A percentile compares a stretch with the other conserved stretches of the same genome.
phyloP scores from a whole-genome alignment of 2,888 invertebrate genomes.

The Willowsia nigromaculata region DNA sequence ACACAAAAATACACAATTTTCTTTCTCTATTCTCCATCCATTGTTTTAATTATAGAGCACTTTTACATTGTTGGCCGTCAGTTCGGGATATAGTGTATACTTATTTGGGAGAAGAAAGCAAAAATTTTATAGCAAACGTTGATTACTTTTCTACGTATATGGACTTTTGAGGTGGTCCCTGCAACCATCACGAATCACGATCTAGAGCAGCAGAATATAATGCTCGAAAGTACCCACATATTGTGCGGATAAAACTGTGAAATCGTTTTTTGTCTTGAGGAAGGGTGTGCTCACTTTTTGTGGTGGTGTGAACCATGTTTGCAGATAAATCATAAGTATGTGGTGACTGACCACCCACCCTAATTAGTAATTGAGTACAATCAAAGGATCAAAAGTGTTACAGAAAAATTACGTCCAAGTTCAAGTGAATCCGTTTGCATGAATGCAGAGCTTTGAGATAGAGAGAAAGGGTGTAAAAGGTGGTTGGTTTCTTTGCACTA shows the following conservation, averaged over 20 bases:
- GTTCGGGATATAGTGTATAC: background rate
- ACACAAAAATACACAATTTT: background rate
- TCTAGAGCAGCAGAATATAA: slow-evolving; percentile 16
- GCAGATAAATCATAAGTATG: background rate
- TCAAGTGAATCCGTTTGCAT: background rate
- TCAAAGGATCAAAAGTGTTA: background rate
- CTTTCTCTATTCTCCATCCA: background rate
- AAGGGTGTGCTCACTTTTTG: background rate
- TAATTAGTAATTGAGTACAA: slow-evolving; percentile 12
- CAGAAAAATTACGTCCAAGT: background rate
- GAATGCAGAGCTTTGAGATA: background rate
- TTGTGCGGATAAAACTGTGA: background rate
- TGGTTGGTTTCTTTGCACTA: too few relatives aligned
- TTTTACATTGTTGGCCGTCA: background rate
- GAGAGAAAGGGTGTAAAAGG: background rate
- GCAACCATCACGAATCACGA: slow-evolving; percentile 26
- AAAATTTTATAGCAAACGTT: background rate
- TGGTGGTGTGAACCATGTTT: background rate
- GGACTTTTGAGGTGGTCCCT: slow-evolving; percentile 37
- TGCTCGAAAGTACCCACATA: background rate
- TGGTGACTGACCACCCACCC: background rate
- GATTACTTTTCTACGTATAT: slow-evolving; percentile 12
- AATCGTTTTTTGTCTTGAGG: background rate
- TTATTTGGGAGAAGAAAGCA: background rate
- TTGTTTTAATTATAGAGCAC: background rate